Conservation (phyloP, 2,888 invertebrate genomes). For the Thymelicus acteon region DNA sequence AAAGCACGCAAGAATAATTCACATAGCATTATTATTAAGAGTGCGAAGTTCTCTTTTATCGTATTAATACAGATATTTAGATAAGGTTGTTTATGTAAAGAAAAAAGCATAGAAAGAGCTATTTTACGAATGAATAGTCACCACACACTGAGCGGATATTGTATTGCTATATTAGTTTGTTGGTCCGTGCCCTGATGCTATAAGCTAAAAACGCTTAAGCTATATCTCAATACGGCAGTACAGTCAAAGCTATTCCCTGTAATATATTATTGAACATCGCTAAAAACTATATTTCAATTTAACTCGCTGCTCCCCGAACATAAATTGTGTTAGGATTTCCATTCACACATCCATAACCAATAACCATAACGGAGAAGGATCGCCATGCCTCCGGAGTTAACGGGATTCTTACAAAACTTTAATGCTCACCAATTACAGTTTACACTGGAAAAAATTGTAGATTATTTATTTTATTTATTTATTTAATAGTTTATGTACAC, state of each 20-base stretch:
- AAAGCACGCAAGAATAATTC: too few species aligned
- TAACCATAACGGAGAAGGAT: constrained; percentile 7
- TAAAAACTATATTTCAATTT: constrained; percentile 18
- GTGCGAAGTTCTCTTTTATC: too few species aligned
- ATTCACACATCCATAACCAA: constrained; percentile 14
- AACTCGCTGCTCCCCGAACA: constrained; percentile 10
- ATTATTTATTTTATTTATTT: too few species aligned
- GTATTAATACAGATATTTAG: too few species aligned
- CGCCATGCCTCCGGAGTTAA: background rate
- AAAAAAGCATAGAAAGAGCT: too few species aligned
- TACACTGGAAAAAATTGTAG: too few species aligned
- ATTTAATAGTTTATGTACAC: too few species aligned
- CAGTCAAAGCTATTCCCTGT: constrained; percentile 4
- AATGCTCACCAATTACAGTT: background rate
- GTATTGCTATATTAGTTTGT: too few species aligned
- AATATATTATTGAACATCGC: background rate
- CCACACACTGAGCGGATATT: too few species aligned
- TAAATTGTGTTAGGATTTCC: constrained; percentile 16
- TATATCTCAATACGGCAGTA: background rate
- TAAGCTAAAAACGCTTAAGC: background rate
- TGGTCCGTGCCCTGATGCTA: background rate
- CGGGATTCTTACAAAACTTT: background rate
- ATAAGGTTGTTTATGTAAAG: too few species aligned
- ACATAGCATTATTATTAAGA: too few species aligned
- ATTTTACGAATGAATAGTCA: too few species aligned